phyloP scores from a whole-genome alignment of 1,140 invertebrate species.

The Whitmania pigra region DNA sequence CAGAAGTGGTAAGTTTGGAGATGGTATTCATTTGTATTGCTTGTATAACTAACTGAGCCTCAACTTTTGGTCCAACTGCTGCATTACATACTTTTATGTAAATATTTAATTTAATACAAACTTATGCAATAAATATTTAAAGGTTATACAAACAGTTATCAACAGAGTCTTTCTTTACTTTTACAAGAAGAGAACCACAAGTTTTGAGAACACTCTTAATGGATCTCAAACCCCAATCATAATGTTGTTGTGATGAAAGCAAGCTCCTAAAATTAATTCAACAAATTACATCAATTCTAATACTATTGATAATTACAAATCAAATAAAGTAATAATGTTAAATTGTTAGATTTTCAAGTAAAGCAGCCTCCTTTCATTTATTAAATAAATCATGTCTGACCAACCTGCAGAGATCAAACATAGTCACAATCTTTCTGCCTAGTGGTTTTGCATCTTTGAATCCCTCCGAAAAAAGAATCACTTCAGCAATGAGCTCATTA shows the following conservation, averaged over 20 bases:
- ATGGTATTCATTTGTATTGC: constrained; percentile 72
- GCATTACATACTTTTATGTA: too few relatives aligned
- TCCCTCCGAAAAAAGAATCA: constrained; percentile 75
- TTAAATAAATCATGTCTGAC: constrained; percentile 20
- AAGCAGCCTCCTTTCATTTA: not conserved
- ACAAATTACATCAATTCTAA: not conserved
- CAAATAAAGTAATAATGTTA: not conserved
- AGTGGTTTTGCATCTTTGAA: constrained; percentile 61
- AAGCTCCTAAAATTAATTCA: constrained; percentile 49
- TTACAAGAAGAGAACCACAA: constrained; percentile 43
- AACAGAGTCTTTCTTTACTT: constrained; percentile 31
- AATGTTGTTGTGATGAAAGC: constrained; percentile 76
- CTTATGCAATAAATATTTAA: not conserved
- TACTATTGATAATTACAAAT: not conserved
- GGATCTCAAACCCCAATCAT: constrained; percentile 92
- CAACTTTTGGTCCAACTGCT: constrained; percentile 24
- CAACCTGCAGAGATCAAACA: constrained; percentile 60
- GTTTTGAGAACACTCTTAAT: constrained; percentile 73
- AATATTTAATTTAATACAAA: not conserved
- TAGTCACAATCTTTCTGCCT: constrained; percentile 63
- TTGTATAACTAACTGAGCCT: constrained; percentile 53
- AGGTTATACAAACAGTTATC: constrained; percentile 7
- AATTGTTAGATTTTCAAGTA: too few relatives aligned
- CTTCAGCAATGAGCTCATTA: constrained; percentile 67
- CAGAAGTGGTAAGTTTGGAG: constrained; percentile 76